These are phyloP conservation scores for Thereva unica DNA, from an alignment of 2,888 invertebrate genomes.

Conservation along the genomic window DNA sequence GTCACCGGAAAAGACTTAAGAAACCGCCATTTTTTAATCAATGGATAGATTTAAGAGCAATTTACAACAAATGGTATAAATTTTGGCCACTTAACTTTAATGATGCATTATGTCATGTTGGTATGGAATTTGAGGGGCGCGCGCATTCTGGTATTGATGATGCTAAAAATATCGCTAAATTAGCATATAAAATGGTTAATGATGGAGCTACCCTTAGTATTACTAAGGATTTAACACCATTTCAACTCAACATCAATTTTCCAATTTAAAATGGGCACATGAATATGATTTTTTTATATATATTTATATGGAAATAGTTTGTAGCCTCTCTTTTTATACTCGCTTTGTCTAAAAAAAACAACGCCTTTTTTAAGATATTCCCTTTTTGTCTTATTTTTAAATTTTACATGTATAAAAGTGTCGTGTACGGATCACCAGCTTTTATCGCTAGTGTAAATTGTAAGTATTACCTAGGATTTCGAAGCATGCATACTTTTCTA, in stretches of 20 bases:
- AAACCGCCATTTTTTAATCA: conserved; percentile 61
- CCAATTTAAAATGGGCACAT: conserved; percentile 46
- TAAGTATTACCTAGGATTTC: too few relatives aligned
- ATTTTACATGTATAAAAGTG: too few relatives aligned
- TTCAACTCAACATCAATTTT: conserved; percentile 54
- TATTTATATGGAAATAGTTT: conserved; percentile 39
- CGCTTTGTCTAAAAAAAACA: conserved; percentile 31
- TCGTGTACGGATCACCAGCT: too few relatives aligned
- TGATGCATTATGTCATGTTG: conserved; percentile 63
- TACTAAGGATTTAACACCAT: conserved; percentile 59
- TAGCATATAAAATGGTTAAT: conserved; percentile 62
- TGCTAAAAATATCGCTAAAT: conserved; percentile 64
- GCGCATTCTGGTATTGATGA: conserved; percentile 67
- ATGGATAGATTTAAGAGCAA: conserved; percentile 65
- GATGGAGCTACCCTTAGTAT: conserved; percentile 63
- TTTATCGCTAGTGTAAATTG: too few relatives aligned
- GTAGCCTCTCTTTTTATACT: conserved; percentile 39
- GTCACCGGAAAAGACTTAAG: conserved; percentile 62
- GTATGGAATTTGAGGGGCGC: conserved; percentile 63
- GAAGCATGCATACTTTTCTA: too few relatives aligned
- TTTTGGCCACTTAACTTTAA: conserved; percentile 58
- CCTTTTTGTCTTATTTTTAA: too few relatives aligned
- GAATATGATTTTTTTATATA: conserved; percentile 24
- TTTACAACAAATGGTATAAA: conserved; percentile 63
- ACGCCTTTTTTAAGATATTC: too few relatives aligned